Conservation (phyloP, 2,113 vertebrate genomes). For the Callospermophilus lateralis region DNA sequence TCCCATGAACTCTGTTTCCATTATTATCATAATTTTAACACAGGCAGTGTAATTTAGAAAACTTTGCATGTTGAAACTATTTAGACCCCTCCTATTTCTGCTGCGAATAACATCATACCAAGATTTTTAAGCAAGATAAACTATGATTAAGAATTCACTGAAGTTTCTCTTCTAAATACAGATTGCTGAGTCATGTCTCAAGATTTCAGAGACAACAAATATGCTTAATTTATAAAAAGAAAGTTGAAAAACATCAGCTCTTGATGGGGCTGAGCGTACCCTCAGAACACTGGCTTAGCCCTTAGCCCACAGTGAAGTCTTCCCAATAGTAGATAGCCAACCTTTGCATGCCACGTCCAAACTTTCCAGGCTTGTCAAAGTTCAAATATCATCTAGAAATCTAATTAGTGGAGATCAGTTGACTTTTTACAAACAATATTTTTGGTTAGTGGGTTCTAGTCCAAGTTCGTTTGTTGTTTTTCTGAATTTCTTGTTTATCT, state of each 20-base stretch:
- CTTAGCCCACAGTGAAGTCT: not conserved
- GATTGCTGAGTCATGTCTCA: not conserved
- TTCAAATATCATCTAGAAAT: not conserved
- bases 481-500: not conserved
- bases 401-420: not conserved
- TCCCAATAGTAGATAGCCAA: not conserved
- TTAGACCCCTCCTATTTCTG: not conserved
- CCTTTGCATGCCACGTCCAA: not conserved
- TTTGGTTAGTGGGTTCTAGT: not conserved
- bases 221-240: constrained; percentile 30
- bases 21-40: not conserved
- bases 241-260: not conserved
- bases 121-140: not conserved
- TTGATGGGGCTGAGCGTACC: not conserved
- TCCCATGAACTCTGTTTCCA: not conserved
- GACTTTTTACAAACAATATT: not conserved
- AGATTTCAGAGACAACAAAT: not conserved
- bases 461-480: not conserved
- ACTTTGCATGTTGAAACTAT: not conserved
- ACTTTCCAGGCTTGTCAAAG: not conserved
- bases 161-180: constrained; percentile 15
- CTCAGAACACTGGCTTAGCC: not conserved
- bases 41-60: not conserved
- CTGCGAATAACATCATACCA: not conserved
- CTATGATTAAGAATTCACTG: not conserved